Evolutionary conservation across 1,140 invertebrate genomes (phyloP).

Genomic region (Dreissena polymorpha): DNA sequence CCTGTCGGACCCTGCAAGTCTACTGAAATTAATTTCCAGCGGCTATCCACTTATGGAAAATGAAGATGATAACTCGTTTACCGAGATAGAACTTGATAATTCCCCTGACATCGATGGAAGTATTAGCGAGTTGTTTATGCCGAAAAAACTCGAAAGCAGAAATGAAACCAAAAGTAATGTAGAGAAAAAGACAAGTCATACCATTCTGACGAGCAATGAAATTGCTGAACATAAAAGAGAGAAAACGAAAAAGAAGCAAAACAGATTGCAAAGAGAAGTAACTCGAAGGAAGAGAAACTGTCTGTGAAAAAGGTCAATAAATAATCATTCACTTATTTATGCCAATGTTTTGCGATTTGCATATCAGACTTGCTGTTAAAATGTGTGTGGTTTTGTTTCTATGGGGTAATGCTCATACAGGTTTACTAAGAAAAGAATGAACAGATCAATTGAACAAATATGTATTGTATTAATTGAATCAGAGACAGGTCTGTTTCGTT

Average conservation of each 20-base stretch:
- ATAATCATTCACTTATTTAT: background rate
- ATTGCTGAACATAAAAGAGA: slow-evolving; percentile 14
- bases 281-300: background rate
- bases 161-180: slow-evolving; percentile 12
- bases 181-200: slow-evolving; percentile 14
- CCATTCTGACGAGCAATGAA: slow-evolving; percentile 15
- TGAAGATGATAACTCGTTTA: background rate
- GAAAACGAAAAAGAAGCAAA: slow-evolving; percentile 17
- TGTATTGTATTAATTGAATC: no score
- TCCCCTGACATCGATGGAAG: background rate
- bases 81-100: slow-evolving; percentile 5
- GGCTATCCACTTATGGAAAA: slow-evolving; percentile 1
- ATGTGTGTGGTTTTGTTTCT: background rate
- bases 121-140: slow-evolving; percentile 2
- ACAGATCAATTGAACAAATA: background rate
- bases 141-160: slow-evolving; percentile 11
- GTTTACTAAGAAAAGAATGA: background rate
- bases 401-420: background rate
- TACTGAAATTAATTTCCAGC: slow-evolving; percentile 13
- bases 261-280: slow-evolving; percentile 14
- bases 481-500: no score
- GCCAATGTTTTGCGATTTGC: background rate
- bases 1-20: slow-evolving; percentile 14
- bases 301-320: background rate
- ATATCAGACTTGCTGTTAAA: background rate